Conservation (phyloP, 2,888 invertebrate genomes). For the Helicoverpa assulta region DNA sequence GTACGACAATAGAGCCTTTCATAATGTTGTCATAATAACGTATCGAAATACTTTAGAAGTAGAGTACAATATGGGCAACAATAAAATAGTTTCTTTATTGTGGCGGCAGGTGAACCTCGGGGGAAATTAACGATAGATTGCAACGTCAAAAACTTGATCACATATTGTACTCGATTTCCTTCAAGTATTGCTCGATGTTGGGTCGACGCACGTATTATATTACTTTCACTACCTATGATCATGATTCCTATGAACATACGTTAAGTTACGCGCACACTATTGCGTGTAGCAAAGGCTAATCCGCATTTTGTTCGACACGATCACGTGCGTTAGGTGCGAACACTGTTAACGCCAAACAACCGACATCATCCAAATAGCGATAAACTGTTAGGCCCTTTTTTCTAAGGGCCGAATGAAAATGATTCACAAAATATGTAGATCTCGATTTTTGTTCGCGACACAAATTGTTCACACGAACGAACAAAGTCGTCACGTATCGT, state of each 20-base stretch:
- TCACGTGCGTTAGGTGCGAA: slow-evolving; percentile 28
- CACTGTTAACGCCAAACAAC: slow-evolving; percentile 24
- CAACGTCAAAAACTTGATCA: slow-evolving; percentile 87
- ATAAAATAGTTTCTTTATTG: slow-evolving; percentile 87
- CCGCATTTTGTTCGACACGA: slow-evolving; percentile 41
- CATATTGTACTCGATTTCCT: slow-evolving; percentile 82
- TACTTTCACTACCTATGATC: slow-evolving; percentile 65
- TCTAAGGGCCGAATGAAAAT: slow-evolving; percentile 23
- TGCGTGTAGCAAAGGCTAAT: slow-evolving; percentile 36
- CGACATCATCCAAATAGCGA: slow-evolving; percentile 20
- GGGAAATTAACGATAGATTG: slow-evolving; percentile 88
- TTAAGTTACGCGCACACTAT: slow-evolving; percentile 46
- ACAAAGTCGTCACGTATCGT: slow-evolving; percentile 53
- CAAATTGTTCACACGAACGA: slow-evolving; percentile 39
- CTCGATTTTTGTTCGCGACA: slow-evolving; percentile 39
- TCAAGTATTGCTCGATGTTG: slow-evolving; percentile 73
- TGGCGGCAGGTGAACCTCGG: slow-evolving; percentile 81
- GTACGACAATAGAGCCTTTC: slow-evolving; percentile 55
- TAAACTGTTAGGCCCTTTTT: slow-evolving; percentile 25
- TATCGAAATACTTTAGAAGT: slow-evolving; percentile 67
- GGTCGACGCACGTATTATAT: slow-evolving; percentile 75
- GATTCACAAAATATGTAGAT: slow-evolving; percentile 32
- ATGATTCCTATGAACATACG: slow-evolving; percentile 54
- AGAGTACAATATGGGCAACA: slow-evolving; percentile 75
- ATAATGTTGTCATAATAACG: slow-evolving; percentile 67